Percentiles rank a stretch among this genome's conserved stretches.
phyloP scores from a whole-genome alignment of 2,888 invertebrate genomes.

The Patella pellucida region DNA sequence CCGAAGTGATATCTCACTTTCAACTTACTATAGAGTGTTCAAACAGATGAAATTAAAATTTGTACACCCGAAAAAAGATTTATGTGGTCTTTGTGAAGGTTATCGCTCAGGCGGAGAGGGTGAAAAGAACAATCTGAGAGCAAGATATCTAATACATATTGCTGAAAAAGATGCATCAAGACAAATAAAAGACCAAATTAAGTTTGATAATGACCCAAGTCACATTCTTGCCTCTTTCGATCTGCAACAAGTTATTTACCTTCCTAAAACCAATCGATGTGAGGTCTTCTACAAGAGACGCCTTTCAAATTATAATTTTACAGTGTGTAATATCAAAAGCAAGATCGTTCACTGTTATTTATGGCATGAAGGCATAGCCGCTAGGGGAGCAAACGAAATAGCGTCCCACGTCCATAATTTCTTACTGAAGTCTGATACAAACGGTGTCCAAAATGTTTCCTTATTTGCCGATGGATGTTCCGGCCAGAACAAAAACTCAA shows the following conservation, averaged over 20 bases:
- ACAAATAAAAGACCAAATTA: neutral
- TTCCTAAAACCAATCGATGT: neutral
- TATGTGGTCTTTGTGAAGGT: neutral
- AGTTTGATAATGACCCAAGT: neutral
- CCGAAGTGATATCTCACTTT: neutral
- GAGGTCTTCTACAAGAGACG: neutral
- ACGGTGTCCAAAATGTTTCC: too few relatives aligned
- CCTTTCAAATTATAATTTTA: slow-evolving; percentile 10
- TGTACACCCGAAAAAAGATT: neutral
- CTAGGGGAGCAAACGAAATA: slow-evolving; percentile 4
- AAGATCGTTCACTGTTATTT: neutral
- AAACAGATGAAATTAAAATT: neutral
- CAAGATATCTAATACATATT: neutral
- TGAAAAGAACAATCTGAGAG: neutral
- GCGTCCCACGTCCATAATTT: neutral
- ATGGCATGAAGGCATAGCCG: neutral
- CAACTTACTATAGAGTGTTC: neutral
- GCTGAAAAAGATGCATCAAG: slow-evolving; percentile 4
- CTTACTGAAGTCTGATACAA: neutral
- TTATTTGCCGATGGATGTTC: slow-evolving; percentile 20
- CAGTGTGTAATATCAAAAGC: neutral
- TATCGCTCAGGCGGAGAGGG: neutral
- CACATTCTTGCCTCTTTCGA: neutral
- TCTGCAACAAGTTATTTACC: neutral
- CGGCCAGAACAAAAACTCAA: slow-evolving; percentile 18